These are phyloP conservation scores for Danaus plexippus DNA, from an alignment of 1,140 invertebrate genomes.

Conservation along the genomic window DNA sequence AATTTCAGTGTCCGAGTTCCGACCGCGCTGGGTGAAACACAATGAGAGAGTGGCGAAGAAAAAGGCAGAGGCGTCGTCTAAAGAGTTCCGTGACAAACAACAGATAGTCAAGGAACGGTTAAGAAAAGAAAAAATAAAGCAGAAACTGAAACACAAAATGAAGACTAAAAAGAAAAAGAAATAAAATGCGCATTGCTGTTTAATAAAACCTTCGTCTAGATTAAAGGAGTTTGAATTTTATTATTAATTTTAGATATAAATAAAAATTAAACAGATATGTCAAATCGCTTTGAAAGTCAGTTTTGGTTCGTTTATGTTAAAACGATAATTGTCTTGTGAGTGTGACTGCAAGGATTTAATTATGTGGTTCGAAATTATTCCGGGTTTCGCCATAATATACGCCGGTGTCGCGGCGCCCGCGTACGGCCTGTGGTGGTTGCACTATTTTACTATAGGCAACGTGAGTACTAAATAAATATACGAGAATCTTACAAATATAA, in stretches of 20 bases:
- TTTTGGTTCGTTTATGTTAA: too few species aligned
- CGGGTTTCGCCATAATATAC: conserved; percentile 1
- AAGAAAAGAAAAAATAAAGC: conserved; percentile 64
- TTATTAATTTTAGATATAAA: too few species aligned
- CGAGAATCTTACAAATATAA: not conserved
- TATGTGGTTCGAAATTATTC: conserved; percentile 16
- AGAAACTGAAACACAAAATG: conserved; percentile 50
- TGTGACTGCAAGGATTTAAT: not conserved
- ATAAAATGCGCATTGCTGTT: conserved; percentile 10
- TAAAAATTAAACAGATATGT: too few species aligned
- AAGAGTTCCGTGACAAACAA: conserved; percentile 62
- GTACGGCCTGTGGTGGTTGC: conserved; percentile 12
- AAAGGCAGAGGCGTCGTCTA: conserved; percentile 44
- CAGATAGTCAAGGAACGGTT: conserved; percentile 68
- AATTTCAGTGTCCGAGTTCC: conserved; percentile 61
- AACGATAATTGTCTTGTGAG: too few species aligned
- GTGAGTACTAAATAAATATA: conserved; percentile 5
- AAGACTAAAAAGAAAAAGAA: conserved; percentile 52
- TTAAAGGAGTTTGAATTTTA: too few species aligned
- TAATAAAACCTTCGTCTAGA: too few species aligned
- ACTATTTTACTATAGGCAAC: conserved; percentile 10
- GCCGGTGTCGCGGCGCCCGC: conserved; percentile 5
- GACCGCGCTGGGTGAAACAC: conserved; percentile 68
- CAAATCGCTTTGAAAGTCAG: too few species aligned
- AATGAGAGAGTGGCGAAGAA: conserved; percentile 62